phyloP scores from a whole-genome alignment of 2,797 vertebrate species.

The Pangasius sanitwongsei region DNA sequence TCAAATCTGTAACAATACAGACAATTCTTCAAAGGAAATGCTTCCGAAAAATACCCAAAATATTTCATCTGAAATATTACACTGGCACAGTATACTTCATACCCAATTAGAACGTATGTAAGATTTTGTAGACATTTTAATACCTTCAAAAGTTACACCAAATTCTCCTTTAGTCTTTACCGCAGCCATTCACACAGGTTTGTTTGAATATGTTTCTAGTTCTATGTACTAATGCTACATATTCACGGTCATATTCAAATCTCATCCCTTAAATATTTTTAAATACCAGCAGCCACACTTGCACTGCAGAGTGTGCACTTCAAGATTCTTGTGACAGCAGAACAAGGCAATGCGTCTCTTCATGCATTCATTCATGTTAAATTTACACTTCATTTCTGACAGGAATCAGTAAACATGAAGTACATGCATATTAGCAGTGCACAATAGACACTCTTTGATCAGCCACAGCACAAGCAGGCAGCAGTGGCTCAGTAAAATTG shows the following conservation, averaged over 20 bases:
- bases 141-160: background rate
- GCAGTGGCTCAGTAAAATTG: slow-evolving; percentile 76
- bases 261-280: background rate
- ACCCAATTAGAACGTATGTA: background rate
- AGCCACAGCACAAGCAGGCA: slow-evolving; percentile 84
- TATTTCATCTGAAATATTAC: background rate
- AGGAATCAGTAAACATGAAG: background rate
- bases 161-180: background rate
- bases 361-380: background rate
- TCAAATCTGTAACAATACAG: background rate
- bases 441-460: slow-evolving; percentile 82
- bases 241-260: background rate
- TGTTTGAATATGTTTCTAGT: background rate
- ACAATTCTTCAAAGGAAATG: background rate
- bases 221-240: background rate
- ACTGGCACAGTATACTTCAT: background rate
- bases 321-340: no score
- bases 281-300: background rate
- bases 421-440: slow-evolving; percentile 57
- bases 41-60: background rate
- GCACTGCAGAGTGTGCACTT: background rate
- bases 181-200: background rate
- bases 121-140: background rate
- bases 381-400: background rate
- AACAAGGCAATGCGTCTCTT: background rate